These are phyloP conservation scores for Mastomys natalensis DNA, from an alignment of 2,113 vertebrate species.

Conservation along the genomic window DNA sequence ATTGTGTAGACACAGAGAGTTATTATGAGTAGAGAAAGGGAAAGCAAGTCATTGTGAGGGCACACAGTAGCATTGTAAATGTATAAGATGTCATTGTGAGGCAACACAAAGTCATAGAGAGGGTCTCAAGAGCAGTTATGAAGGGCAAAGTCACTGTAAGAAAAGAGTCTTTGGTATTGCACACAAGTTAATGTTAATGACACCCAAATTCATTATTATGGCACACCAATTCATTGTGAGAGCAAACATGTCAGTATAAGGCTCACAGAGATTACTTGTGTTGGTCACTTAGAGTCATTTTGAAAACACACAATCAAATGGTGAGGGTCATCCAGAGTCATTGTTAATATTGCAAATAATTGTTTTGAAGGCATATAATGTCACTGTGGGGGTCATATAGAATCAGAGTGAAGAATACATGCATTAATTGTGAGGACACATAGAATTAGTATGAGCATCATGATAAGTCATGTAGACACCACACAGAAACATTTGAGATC, in stretches of 20 bases:
- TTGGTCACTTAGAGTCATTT: neutral
- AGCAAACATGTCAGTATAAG: neutral
- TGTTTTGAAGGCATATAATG: no score
- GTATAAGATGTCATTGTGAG: neutral
- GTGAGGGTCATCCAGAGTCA: neutral
- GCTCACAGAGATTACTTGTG: neutral
- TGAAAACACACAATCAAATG: neutral
- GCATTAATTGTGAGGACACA: neutral
- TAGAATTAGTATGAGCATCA: neutral
- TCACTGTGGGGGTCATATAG: neutral
- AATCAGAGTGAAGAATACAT: neutral
- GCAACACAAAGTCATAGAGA: neutral
- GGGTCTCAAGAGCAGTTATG: neutral
- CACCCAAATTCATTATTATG: neutral
- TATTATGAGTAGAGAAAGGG: neutral
- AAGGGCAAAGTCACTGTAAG: neutral
- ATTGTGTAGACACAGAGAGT: no score
- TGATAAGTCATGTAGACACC: neutral
- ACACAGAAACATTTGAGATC: neutral
- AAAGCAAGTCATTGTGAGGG: no score
- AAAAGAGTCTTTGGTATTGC: neutral
- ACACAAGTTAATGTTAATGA: neutral
- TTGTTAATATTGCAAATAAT: neutral
- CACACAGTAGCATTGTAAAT: neutral
- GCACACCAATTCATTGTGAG: neutral